Conservation (phyloP, 2,888 invertebrate genomes). For the Archips crataeganus region DNA sequence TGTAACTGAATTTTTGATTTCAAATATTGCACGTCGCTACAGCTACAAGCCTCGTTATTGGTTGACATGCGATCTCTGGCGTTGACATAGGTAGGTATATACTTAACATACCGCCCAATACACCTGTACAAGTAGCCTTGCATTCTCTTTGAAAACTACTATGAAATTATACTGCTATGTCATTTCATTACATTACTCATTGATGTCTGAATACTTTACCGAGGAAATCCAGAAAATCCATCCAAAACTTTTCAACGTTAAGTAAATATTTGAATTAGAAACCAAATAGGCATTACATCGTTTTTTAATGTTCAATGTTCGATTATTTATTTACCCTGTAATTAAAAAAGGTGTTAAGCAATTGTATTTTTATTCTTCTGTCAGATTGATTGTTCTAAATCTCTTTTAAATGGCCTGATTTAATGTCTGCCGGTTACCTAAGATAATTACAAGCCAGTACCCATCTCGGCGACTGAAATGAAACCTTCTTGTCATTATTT, state of each 20-base stretch:
- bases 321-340: conserved; percentile 46
- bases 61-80: no score
- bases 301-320: conserved; percentile 49
- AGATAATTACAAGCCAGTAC: background rate
- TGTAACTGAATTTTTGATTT: no score
- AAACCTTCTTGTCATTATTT: background rate
- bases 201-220: conserved; percentile 54
- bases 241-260: conserved; percentile 50
- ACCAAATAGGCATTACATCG: conserved; percentile 52
- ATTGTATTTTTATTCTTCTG: conserved; percentile 46
- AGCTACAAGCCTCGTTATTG: no score
- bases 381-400: conserved; percentile 25
- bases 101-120: no score
- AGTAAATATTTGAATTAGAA: background rate
- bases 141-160: background rate
- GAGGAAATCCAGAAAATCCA: conserved; percentile 73
- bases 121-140: no score
- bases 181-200: background rate
- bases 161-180: background rate
- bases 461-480: background rate
- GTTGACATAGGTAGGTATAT: no score
- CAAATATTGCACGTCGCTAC: no score
- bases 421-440: background rate
- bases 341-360: conserved; percentile 27
- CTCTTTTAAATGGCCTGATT: background rate